Evolutionary conservation across 92 coral and sea anemone species (phyloP), one percentile per base, ranked within the genome.

Genomic region (Bergia puertoricense): DNA sequence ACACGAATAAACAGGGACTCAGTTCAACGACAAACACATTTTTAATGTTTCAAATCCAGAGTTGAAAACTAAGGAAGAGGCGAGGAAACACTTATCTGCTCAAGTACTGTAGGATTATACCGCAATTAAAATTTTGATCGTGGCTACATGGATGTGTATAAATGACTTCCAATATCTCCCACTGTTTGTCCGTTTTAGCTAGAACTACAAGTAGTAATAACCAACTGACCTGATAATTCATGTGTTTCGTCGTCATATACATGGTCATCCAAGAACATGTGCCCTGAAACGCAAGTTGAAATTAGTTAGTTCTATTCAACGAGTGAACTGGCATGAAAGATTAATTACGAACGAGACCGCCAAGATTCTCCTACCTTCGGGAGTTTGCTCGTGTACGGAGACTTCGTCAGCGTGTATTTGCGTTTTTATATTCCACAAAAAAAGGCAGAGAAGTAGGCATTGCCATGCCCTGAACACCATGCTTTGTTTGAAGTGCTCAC

Each of bases 241-340:
- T 84, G 87, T 18, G 79, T 84, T 84, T 84, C 87, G 65, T 72
- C 87, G 57, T 84, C 77, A 48, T 84, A 84, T 4, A 71, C 78
- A 71, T 71, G 78, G 13, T 84, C 77, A 54, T 84, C 87, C 79
- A 84, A 57, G 54, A 84, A 84, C 74, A 71, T 84, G 62, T 84
- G 87, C 43, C 65, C 87, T 84, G 36, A 42, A 50, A 68, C 71
- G 87, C 44, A 84, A 84, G 39, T 45, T 45, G 57, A 50, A 50
- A 30, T 69, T 72, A 8, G 75, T 37, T 50, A 4, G 23, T 14
- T 13, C 30, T n/a, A 22, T 46, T 14, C 67, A 45, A 76, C 80
- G 46, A 76, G 80, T 30, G 13, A 66, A 44, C 10, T 48, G 23
- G 45, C n/a, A 84, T 84, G 67, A 84, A 71, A 84, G 87, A 84